A percentile compares a stretch with the other conserved stretches of the same genome.
Evolutionary conservation across 2,113 vertebrate genomes (phyloP).

Genomic region (Xenopus tropicalis): DNA sequence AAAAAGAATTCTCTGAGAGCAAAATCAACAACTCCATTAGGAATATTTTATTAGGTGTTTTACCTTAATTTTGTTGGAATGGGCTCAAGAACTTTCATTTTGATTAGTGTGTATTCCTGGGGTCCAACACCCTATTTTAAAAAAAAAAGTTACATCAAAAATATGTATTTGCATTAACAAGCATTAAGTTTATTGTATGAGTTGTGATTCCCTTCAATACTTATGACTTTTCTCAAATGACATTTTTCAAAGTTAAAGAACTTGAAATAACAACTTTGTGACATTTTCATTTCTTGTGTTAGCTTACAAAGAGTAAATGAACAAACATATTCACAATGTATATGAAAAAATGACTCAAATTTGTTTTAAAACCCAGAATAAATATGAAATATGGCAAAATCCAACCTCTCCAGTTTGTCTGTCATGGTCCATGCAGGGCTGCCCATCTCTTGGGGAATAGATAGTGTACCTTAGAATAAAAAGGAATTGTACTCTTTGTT

Average conservation of each 20-base stretch:
- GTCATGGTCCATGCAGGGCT: constrained; percentile 98
- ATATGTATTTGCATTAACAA: no score
- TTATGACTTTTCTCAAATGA: no score
- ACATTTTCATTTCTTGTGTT: no score
- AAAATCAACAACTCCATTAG: no score
- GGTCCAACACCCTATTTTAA: constrained; percentile 87
- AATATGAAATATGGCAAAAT: neutral
- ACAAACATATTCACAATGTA: no score
- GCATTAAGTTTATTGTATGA: no score
- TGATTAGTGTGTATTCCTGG: constrained; percentile 93
- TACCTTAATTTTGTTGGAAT: constrained; percentile 89
- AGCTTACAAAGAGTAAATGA: no score
- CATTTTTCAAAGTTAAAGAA: no score
- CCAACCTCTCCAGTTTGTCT: constrained; percentile 94
- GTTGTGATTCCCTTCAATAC: no score
- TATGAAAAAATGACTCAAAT: no score
- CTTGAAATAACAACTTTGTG: no score
- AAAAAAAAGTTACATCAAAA: neutral
- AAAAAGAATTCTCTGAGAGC: neutral
- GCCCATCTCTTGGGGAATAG: constrained; percentile 94
- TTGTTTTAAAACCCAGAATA: neutral
- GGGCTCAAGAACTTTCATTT: constrained; percentile 92
- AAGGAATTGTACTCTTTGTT: neutral
- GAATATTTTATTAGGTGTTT: no score
- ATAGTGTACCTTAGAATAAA: constrained; percentile 82